Percentiles rank a stretch among this genome's conserved stretches.
phyloP scores from a whole-genome alignment of 2,113 vertebrate species.

The Patagioenas fasciata region DNA sequence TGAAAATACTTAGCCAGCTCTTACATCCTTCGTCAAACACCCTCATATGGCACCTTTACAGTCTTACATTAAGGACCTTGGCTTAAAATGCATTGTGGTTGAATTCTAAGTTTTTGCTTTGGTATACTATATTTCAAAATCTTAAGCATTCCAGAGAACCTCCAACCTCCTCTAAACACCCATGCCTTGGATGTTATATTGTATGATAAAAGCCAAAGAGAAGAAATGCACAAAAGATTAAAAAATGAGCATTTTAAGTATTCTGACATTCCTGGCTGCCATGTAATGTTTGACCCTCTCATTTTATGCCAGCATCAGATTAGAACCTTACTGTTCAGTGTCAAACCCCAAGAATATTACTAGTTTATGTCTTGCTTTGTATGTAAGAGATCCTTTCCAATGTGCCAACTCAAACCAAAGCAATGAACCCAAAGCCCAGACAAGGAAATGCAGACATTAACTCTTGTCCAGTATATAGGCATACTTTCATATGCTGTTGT shows the following conservation, averaged over 20 bases:
- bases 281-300: neutral
- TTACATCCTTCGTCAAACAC: neutral
- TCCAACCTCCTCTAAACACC: neutral
- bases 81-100: neutral
- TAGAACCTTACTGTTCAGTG: neutral
- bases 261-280: neutral
- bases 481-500: neutral
- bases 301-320: neutral
- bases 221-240: neutral
- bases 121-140: neutral
- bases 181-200: neutral
- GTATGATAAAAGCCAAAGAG: neutral
- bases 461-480: neutral
- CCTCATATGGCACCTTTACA: rapidly evolving
- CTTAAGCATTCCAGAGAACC: neutral
- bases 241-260: neutral
- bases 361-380: neutral
- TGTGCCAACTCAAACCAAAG: neutral
- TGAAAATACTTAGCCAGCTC: neutral
- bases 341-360: neutral
- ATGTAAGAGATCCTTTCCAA: neutral
- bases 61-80: neutral
- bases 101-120: neutral
- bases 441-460: neutral
- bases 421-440: neutral